A percentile compares a stretch with the other conserved stretches of the same genome.
Evolutionary conservation across 2,113 vertebrate species (phyloP).

Genomic region (Struthio camelus): DNA sequence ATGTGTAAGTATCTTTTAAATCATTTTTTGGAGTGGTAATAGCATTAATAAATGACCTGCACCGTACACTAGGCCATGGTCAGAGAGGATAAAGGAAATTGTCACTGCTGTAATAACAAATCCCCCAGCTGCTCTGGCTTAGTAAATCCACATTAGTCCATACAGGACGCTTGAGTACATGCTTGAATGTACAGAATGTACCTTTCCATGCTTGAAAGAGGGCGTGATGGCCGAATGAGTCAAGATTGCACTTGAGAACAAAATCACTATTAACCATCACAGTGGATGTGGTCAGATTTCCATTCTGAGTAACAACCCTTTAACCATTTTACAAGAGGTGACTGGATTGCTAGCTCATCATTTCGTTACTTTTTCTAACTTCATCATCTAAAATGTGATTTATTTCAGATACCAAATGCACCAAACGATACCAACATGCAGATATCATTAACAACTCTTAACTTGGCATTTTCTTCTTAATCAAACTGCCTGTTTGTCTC

Average conservation of each 20-base stretch:
- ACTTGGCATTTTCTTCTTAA: background rate
- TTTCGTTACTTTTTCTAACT: background rate
- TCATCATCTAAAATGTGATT: background rate
- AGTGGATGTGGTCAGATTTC: background rate
- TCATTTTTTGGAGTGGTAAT: background rate
- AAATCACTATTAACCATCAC: background rate
- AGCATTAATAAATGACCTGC: background rate
- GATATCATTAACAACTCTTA: background rate
- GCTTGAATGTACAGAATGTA: background rate
- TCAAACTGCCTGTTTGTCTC: background rate
- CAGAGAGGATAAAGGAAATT: background rate
- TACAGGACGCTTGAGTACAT: background rate
- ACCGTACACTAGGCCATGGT: background rate
- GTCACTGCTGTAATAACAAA: background rate
- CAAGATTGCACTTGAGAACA: background rate
- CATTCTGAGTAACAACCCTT: background rate
- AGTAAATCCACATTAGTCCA: background rate
- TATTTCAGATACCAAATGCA: background rate
- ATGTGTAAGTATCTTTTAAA: background rate
- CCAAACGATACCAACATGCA: too few species aligned
- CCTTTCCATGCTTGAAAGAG: background rate
- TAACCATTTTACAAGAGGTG: background rate
- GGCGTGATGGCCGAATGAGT: background rate
- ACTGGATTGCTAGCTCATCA: background rate
- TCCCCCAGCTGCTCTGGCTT: background rate